Evolutionary conservation across 2,113 vertebrate species (phyloP), one percentile per base, ranked within the genome.

Genomic region (Genyomyrus donnyi): DNA sequence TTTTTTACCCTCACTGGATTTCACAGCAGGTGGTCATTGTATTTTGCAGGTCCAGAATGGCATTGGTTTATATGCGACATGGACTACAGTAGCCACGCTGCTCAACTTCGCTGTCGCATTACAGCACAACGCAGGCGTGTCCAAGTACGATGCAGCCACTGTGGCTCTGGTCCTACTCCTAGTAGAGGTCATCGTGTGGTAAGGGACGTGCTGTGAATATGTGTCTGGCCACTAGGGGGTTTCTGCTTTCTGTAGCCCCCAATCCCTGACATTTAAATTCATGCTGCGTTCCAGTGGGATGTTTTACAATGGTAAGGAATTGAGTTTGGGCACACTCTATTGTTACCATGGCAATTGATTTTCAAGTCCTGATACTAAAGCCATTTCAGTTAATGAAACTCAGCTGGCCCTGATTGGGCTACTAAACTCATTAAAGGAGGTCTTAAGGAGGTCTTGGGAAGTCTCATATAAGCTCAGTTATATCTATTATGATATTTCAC

Each of bases 11-110:
- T 45, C 19, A 45, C 31, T 83, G 10, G 1, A 27, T 56, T 52
- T 4, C 46, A n/a, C 53, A 27, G 62, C 27, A 70, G n/a, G 77
- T 45, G 77, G 3, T n/a, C 10, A 5, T 21, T 77, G 9, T 9
- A 48, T 24, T 84, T 62, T 15, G 13, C 50, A 89, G 88, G 94
- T 97, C 39, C 97, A 97, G 93, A 98, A 97, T 0, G 96, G 96
- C 15, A 89, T 97, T 62, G 95, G 93, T 0, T 90, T 96, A 11
- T 97, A 97, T 7, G 74, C 95, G 24, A 95, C 96, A 0, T 98
- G 97, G 97, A 97, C 95, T 31, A 96, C 94, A 83, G 94, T 97
- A 0, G 97, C 97, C 17, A 94, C 95, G 0, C 93, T 97, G 10
- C 89, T 98, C 3, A 97, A 97, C 92, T 94, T 97, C 1, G 89